Percentiles rank a stretch among this genome's conserved stretches.
phyloP scores from a whole-genome alignment of 1,140 invertebrate species.

The Drosophila sulfurigaster region DNA sequence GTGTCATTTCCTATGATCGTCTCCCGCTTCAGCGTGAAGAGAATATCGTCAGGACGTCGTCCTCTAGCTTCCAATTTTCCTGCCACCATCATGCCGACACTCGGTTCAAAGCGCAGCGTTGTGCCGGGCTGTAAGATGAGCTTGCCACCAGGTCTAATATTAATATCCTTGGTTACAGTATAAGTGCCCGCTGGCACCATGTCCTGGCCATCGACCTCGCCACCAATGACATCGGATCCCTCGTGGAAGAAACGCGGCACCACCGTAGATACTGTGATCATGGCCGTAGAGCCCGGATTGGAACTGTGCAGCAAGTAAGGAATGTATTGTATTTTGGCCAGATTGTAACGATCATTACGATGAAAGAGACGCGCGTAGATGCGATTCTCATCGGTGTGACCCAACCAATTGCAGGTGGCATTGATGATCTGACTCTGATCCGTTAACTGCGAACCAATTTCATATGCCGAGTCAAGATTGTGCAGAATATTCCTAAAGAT shows the following conservation, averaged over 20 bases:
- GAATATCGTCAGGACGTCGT: conserved; percentile 90
- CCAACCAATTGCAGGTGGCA: conserved; percentile 97
- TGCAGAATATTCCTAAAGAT: conserved; percentile 96
- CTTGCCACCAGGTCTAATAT: conserved; percentile 94
- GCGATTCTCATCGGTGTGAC: conserved; percentile 90
- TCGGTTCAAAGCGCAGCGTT: conserved; percentile 93
- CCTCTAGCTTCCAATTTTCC: conserved; percentile 94
- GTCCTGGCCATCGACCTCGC: conserved; percentile 95
- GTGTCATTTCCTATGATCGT: conserved; percentile 87
- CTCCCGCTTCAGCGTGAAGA: conserved; percentile 92
- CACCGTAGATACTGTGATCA: conserved; percentile 87
- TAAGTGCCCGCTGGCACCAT: conserved; percentile 92
- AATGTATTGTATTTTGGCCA: conserved; percentile 94
- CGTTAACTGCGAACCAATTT: conserved; percentile 97
- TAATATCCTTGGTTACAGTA: conserved; percentile 95
- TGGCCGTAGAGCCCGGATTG: conserved; percentile 91
- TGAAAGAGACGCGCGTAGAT: conserved; percentile 94
- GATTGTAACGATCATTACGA: conserved; percentile 95
- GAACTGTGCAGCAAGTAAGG: conserved; percentile 94
- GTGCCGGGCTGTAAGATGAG: conserved; percentile 95
- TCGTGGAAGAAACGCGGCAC: conserved; percentile 91
- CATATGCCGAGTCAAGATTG: conserved; percentile 94
- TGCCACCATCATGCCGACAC: conserved; percentile 98
- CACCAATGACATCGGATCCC: conserved; percentile 90
- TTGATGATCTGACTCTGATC: conserved; percentile 98